Percentiles rank a stretch among this genome's conserved stretches.
These are phyloP conservation scores for Pristionchus entomophagus DNA, from an alignment of 2,888 invertebrate species.

Conservation along the genomic window DNA sequence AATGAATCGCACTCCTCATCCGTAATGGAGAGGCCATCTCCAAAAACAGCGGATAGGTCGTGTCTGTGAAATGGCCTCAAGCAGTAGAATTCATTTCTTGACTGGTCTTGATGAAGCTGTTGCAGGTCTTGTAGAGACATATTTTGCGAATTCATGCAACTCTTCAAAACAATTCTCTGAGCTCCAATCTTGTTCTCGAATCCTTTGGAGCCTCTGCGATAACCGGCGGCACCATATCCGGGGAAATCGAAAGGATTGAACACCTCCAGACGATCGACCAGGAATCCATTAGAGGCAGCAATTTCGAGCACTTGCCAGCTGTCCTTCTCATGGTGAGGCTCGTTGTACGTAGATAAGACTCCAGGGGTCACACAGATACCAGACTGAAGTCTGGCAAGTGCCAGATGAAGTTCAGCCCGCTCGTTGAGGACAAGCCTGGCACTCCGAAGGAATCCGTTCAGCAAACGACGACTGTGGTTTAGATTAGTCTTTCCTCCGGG, in stretches of 20 bases:
- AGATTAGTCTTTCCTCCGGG: constrained; percentile 82
- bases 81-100: constrained; percentile 50
- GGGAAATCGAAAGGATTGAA: constrained; percentile 55
- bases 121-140: neutral
- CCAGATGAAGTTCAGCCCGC: constrained; percentile 58
- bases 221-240: constrained; percentile 68
- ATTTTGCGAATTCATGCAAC: neutral
- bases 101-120: neutral
- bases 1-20: constrained; percentile 41
- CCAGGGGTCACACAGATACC: constrained; percentile 55
- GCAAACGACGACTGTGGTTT: constrained; percentile 80
- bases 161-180: constrained; percentile 58
- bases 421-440: constrained; percentile 51
- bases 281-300: constrained; percentile 62
- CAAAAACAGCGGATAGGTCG: constrained; percentile 70
- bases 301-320: constrained; percentile 70
- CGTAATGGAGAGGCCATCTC: constrained; percentile 23
- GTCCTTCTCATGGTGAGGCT: constrained; percentile 64
- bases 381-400: constrained; percentile 66
- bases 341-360: neutral
- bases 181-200: constrained; percentile 67
- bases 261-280: constrained; percentile 49
- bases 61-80: constrained; percentile 61
- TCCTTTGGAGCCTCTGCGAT: constrained; percentile 62
- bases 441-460: constrained; percentile 74